A percentile compares a stretch with the other conserved stretches of the same genome.
phyloP scores from a whole-genome alignment of 1,140 invertebrate species.

The Drosophila takahashii region DNA sequence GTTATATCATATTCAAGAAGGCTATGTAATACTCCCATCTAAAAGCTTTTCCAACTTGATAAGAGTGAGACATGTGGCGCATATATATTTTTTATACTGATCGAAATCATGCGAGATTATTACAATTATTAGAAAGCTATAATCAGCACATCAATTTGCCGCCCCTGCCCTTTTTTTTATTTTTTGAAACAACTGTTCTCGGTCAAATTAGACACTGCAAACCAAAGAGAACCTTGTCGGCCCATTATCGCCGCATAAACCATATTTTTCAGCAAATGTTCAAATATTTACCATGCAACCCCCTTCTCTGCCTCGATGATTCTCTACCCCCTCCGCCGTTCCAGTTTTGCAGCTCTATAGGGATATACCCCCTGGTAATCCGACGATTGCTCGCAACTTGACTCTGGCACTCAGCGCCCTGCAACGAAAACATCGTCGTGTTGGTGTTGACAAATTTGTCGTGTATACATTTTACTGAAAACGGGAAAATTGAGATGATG shows the following conservation, averaged over 20 bases:
- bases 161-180: not conserved
- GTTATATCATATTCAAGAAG: not conserved
- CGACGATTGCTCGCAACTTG: conserved; percentile 72
- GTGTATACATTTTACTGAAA: conserved; percentile 64
- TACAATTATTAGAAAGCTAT: not conserved
- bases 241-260: conserved; percentile 76
- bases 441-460: conserved; percentile 68
- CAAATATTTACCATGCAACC: conserved; percentile 70
- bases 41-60: too few relatives aligned
- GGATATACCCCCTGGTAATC: conserved; percentile 54
- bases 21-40: too few relatives aligned
- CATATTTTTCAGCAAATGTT: conserved; percentile 81
- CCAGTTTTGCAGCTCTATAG: not conserved
- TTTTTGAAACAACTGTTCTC: conserved; percentile 56
- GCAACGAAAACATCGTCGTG: conserved; percentile 31
- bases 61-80: too few relatives aligned
- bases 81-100: not conserved
- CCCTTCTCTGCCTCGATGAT: not conserved
- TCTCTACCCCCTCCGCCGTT: not conserved
- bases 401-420: conserved; percentile 65
- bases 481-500: conserved; percentile 60
- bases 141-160: conserved; percentile 21
- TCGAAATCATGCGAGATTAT: not conserved
- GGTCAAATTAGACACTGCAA: conserved; percentile 69
- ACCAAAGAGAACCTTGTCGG: not conserved